Conservation (phyloP, 2,888 invertebrate species). For the Dysmachus trigonus region DNA sequence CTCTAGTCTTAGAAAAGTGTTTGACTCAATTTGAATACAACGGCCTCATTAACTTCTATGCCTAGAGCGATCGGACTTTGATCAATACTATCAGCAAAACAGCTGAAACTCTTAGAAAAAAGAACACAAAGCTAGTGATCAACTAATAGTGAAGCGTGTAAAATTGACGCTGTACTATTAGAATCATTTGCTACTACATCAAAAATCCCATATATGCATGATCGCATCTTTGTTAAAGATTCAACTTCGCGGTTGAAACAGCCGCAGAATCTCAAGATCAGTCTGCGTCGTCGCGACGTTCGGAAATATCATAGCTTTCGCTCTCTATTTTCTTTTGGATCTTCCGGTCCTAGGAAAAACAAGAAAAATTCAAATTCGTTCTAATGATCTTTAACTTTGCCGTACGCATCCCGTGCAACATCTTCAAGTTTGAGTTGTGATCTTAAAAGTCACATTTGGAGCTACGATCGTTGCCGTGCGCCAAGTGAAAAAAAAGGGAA, state of each 20-base stretch:
- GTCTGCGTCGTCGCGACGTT: not conserved
- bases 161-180: not conserved
- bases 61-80: not conserved
- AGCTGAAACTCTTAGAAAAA: not conserved
- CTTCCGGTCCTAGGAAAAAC: not conserved
- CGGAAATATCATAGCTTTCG: not conserved
- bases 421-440: not conserved
- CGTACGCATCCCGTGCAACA: not conserved
- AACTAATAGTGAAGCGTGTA: not conserved
- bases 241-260: not conserved
- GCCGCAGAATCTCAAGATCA: not conserved
- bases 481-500: not conserved
- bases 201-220: not conserved
- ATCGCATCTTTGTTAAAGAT: not conserved
- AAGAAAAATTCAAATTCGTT: not conserved
- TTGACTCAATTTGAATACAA: not conserved
- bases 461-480: not conserved
- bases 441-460: not conserved
- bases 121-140: not conserved
- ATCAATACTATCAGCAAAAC: not conserved
- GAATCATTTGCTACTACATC: not conserved
- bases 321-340: not conserved
- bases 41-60: not conserved
- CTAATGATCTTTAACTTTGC: not conserved
- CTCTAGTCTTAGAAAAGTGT: not conserved